Evolutionary conservation across 2,113 vertebrate species (phyloP).

Genomic region (Chamaetylas fuelleborni): DNA sequence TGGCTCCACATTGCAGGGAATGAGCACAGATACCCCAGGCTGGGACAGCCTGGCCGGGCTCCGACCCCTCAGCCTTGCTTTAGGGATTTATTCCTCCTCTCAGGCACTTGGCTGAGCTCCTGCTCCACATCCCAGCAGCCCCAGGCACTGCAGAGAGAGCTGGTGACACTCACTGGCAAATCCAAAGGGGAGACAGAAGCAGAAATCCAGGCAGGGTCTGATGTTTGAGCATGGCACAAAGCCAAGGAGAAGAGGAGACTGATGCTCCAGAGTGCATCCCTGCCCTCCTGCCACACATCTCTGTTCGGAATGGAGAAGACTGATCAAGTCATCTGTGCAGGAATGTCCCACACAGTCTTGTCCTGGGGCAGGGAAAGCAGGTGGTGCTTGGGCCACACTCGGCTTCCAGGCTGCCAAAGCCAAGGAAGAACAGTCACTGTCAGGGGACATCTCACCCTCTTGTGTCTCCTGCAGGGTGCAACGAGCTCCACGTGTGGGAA

Average conservation of each 20-base stretch:
- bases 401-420: not conserved
- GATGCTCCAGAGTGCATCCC: not conserved
- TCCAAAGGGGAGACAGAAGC: not conserved
- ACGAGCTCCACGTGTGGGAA: accelerated
- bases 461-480: not conserved
- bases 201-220: not conserved
- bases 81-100: not conserved
- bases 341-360: not conserved
- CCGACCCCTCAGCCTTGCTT: accelerated
- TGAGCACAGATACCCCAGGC: accelerated
- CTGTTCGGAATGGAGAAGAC: not conserved
- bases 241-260: not conserved
- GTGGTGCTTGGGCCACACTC: not conserved
- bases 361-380: not conserved
- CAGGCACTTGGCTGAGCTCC: not conserved
- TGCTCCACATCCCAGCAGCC: not conserved
- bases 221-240: not conserved
- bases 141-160: not conserved
- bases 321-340: not conserved
- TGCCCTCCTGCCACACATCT: not conserved
- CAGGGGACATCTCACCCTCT: not conserved
- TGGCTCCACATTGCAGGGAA: accelerated
- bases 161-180: not conserved
- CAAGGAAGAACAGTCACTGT: not conserved
- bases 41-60: not conserved